Conservation (phyloP, 2,113 vertebrate species). For the Coracopsis vasa region DNA sequence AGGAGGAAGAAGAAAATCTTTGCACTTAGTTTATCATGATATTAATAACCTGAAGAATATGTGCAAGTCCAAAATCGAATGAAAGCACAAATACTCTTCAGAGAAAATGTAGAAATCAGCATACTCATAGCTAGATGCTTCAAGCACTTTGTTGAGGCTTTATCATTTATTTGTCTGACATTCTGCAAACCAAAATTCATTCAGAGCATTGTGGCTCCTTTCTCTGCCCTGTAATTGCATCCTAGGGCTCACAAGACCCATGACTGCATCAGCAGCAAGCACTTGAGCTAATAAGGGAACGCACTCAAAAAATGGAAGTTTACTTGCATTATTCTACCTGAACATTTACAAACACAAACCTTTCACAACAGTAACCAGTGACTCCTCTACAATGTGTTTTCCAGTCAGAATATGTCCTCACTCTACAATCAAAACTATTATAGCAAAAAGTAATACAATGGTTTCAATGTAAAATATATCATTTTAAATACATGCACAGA, state of each 20-base stretch:
- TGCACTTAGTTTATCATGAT: background rate
- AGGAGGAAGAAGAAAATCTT: background rate
- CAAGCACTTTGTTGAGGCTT: background rate
- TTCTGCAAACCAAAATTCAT: background rate
- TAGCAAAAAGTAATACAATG: background rate
- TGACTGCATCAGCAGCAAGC: background rate
- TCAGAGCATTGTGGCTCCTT: background rate
- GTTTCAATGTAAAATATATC: slow-evolving; percentile 12
- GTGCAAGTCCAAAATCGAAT: background rate
- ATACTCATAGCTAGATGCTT: background rate
- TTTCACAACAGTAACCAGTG: background rate
- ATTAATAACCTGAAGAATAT: background rate
- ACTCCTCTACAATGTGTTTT: background rate
- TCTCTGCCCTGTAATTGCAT: background rate
- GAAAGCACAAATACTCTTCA: background rate
- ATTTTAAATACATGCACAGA: background rate
- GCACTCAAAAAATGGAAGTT: background rate
- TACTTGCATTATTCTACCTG: background rate
- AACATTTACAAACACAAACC: background rate
- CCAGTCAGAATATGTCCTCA: background rate
- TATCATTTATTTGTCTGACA: background rate
- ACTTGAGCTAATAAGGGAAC: background rate
- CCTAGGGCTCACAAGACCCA: background rate
- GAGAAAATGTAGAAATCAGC: background rate
- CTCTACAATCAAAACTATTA: background rate